Percentiles rank a stretch among this genome's conserved stretches.
Evolutionary conservation across 1,140 invertebrate genomes (phyloP).

Genomic region (Drosophila nebulosa): DNA sequence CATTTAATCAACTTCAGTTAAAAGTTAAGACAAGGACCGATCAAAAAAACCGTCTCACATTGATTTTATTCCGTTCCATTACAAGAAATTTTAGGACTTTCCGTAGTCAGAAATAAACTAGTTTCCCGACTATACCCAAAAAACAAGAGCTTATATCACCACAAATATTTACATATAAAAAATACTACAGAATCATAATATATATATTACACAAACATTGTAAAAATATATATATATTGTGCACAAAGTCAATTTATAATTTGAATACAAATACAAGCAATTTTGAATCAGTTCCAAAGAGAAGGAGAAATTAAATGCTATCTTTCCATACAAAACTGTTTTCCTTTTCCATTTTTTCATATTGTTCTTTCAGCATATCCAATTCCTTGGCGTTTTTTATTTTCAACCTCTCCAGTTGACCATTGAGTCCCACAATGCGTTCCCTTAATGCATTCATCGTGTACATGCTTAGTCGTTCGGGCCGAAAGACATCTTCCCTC

Average conservation of each 20-base stretch:
- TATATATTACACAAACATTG: neutral
- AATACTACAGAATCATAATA: neutral
- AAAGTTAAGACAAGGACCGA: neutral
- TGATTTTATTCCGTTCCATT: no score
- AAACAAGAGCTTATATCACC: no score
- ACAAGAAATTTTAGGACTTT: no score
- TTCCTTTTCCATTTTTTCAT: conserved; percentile 45
- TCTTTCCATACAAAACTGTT: conserved; percentile 48
- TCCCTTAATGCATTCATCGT: conserved; percentile 57
- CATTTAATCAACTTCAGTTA: neutral
- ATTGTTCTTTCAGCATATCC: conserved; percentile 39
- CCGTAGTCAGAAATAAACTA: no score
- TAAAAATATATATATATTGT: no score
- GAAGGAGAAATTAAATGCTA: neutral
- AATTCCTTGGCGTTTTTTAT: conserved; percentile 55
- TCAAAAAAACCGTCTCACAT: no score
- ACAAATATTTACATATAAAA: no score
- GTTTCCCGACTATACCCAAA: no score
- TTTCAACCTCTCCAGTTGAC: conserved; percentile 43
- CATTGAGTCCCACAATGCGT: conserved; percentile 56
- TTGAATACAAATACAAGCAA: neutral
- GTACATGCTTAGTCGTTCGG: conserved; percentile 53
- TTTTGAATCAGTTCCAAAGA: neutral
- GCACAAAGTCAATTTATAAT: neutral
- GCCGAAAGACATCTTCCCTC: conserved; percentile 57